Percentiles rank a stretch among this genome's conserved stretches.
phyloP scores from a whole-genome alignment of 2,113 vertebrate species.

The Oceanodroma tethys region DNA sequence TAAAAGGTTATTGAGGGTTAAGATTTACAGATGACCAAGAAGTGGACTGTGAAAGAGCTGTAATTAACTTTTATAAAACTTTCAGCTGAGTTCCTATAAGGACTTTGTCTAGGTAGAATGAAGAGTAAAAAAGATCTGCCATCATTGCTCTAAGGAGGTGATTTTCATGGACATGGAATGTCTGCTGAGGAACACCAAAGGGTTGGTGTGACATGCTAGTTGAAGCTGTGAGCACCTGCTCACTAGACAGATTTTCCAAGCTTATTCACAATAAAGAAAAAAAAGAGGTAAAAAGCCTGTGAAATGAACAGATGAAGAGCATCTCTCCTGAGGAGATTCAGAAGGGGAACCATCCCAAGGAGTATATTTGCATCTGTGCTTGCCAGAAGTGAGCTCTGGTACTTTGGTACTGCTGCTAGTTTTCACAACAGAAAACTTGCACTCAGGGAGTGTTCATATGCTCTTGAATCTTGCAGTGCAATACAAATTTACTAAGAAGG shows the following conservation, averaged over 20 bases:
- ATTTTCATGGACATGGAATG: neutral
- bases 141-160: neutral
- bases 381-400: neutral
- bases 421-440: neutral
- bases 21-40: neutral
- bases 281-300: neutral
- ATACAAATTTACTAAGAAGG: neutral
- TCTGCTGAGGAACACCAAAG: neutral
- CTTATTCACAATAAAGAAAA: neutral
- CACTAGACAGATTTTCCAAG: neutral
- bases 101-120: neutral
- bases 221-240: neutral
- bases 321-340: neutral
- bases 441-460: neutral
- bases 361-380: neutral
- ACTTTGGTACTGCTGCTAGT: neutral
- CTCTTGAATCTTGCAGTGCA: neutral
- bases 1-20: neutral
- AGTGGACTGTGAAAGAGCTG: neutral
- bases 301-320: neutral
- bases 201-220: neutral
- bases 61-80: neutral
- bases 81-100: neutral
- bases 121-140: neutral
- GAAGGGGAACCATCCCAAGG: neutral